A percentile compares a stretch with the other conserved stretches of the same genome.
These are phyloP conservation scores for Poecilus cupreus DNA, from an alignment of 2,888 invertebrate genomes.

Conservation along the genomic window DNA sequence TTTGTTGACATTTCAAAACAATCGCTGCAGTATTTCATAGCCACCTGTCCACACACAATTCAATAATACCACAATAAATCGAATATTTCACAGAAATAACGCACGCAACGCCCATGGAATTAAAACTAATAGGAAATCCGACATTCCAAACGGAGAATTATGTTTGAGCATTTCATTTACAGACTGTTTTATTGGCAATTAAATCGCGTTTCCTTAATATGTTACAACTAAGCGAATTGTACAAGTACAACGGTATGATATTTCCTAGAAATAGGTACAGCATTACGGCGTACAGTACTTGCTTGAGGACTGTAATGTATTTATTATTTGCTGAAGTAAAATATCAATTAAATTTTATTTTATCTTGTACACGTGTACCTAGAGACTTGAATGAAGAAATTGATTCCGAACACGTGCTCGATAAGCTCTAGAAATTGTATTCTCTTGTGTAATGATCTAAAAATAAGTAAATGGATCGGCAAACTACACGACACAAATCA, in stretches of 20 bases:
- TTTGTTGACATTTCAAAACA: constrained; percentile 41
- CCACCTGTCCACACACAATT: constrained; percentile 18
- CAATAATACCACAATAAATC: neutral
- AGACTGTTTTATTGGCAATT: constrained; percentile 28
- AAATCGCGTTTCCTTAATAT: constrained; percentile 30
- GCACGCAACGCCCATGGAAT: neutral
- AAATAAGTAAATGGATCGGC: constrained; percentile 32
- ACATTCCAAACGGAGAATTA: constrained; percentile 9
- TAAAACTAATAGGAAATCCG: constrained; percentile 33
- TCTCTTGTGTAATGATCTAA: constrained; percentile 29
- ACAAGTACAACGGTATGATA: neutral
- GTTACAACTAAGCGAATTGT: constrained; percentile 22
- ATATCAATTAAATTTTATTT: constrained; percentile 37
- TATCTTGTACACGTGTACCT: constrained; percentile 24
- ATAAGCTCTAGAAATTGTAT: constrained; percentile 15
- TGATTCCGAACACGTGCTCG: constrained; percentile 27
- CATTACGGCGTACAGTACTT: neutral
- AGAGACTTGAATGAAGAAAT: constrained; percentile 36
- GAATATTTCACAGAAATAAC: constrained; percentile 30
- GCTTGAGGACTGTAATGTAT: neutral
- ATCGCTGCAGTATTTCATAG: constrained; percentile 1
- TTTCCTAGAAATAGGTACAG: constrained; percentile 35
- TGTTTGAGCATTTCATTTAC: constrained; percentile 34
- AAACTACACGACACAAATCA: constrained; percentile 5
- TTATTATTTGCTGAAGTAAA: constrained; percentile 27